phyloP scores from a whole-genome alignment of 2,113 vertebrate genomes.

The Talpa occidentalis region DNA sequence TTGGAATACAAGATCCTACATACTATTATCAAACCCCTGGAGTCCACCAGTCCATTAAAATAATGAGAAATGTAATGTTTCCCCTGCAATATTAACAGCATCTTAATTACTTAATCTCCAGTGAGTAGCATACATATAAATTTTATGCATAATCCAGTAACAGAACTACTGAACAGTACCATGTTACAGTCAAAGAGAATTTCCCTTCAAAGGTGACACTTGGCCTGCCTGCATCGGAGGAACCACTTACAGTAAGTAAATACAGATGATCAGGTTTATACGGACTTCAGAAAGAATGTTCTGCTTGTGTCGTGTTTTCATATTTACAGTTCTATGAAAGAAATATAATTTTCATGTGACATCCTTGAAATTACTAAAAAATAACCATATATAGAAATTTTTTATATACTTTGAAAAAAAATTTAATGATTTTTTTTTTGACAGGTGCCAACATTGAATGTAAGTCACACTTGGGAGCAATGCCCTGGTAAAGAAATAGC shows the following conservation, averaged over 20 bases:
- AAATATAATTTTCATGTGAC: not conserved
- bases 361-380: not conserved
- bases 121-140: constrained; percentile 32
- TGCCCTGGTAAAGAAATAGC: not conserved
- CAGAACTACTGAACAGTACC: constrained; percentile 12
- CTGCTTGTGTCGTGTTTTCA: not conserved
- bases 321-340: not conserved
- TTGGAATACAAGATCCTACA: constrained; percentile 37
- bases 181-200: constrained; percentile 41
- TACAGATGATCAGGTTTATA: not conserved
- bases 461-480: not conserved
- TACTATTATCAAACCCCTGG: constrained; percentile 55
- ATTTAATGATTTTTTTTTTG: constrained; percentile 5
- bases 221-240: not conserved
- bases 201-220: constrained; percentile 2
- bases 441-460: not conserved
- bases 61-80: constrained; percentile 68
- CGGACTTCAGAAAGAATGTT: not conserved
- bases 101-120: constrained; percentile 79
- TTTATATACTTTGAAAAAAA: not conserved
- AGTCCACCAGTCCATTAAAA: constrained; percentile 53
- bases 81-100: constrained; percentile 71
- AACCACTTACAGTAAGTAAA: not conserved
- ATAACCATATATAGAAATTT: not conserved
- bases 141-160: constrained; percentile 51